Percentiles rank a stretch among this genome's conserved stretches.
These are phyloP conservation scores for Epistrophella euchroma DNA, from an alignment of 2,888 invertebrate species.

Conservation along the genomic window DNA sequence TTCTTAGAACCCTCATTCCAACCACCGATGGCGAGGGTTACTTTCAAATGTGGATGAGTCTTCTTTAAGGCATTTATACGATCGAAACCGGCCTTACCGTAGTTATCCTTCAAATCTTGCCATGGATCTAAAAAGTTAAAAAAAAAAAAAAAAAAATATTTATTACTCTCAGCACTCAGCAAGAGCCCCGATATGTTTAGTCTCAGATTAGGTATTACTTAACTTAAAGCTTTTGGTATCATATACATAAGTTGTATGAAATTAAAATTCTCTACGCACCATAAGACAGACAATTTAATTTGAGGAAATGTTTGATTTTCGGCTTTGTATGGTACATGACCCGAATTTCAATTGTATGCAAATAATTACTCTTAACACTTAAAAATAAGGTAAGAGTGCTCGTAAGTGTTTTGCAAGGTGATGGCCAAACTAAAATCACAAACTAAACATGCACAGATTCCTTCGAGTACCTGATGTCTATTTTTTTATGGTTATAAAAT, in stretches of 20 bases:
- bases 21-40: constrained; percentile 93
- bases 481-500: neutral
- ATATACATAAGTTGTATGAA: neutral
- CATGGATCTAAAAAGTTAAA: constrained; percentile 88
- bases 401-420: neutral
- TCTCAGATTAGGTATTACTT: neutral
- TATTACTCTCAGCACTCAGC: neutral
- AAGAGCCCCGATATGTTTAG: neutral
- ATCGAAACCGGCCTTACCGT: constrained; percentile 89
- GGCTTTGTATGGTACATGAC: neutral
- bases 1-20: constrained; percentile 94
- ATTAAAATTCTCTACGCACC: constrained; percentile 8
- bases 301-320: constrained; percentile 16
- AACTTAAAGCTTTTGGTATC: neutral
- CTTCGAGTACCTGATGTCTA: too few species aligned
- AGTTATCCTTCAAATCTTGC: constrained; percentile 90
- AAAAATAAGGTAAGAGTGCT: neutral
- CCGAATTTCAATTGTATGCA: neutral
- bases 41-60: constrained; percentile 89
- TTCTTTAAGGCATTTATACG: constrained; percentile 88
- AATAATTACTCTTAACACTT: neutral
- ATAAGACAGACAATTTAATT: neutral
- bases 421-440: neutral
- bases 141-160: neutral
- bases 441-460: too few species aligned